phyloP scores from a whole-genome alignment of 2,797 vertebrate genomes.

The Anas bahamensis region DNA sequence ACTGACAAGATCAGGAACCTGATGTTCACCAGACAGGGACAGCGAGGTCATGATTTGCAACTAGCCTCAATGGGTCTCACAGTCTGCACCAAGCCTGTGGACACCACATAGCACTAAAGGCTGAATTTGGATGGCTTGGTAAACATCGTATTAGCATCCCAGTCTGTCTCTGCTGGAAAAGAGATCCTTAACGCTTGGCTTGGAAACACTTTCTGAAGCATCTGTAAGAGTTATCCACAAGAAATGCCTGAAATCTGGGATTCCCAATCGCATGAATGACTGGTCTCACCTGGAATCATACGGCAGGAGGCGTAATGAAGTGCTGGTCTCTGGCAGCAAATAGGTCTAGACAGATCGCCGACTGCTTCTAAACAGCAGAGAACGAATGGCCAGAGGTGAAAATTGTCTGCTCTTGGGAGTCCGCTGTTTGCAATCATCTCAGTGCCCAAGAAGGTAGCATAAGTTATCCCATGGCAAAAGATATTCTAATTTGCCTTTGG shows the following conservation, averaged over 20 bases:
- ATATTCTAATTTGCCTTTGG: slow-evolving; percentile 49
- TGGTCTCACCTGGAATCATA: background rate
- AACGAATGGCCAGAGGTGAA: slow-evolving; percentile 30
- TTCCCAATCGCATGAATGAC: background rate
- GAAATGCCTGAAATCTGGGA: background rate
- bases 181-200: background rate
- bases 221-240: background rate
- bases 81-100: background rate
- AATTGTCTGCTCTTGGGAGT: background rate
- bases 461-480: slow-evolving; percentile 29
- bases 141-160: background rate
- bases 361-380: slow-evolving; percentile 15
- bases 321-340: slow-evolving; percentile 5
- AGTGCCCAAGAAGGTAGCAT: background rate
- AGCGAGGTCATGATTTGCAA: background rate
- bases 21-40: background rate
- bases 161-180: background rate
- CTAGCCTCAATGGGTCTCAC: background rate
- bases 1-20: background rate
- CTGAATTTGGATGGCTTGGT: background rate
- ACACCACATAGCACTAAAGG: background rate
- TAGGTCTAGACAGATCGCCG: background rate
- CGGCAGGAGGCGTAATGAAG: background rate
- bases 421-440: background rate
- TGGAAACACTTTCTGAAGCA: background rate